Evolutionary conservation across 2,113 vertebrate species (phyloP), one percentile per base, ranked within the genome.

Genomic region (Motacilla alba): DNA sequence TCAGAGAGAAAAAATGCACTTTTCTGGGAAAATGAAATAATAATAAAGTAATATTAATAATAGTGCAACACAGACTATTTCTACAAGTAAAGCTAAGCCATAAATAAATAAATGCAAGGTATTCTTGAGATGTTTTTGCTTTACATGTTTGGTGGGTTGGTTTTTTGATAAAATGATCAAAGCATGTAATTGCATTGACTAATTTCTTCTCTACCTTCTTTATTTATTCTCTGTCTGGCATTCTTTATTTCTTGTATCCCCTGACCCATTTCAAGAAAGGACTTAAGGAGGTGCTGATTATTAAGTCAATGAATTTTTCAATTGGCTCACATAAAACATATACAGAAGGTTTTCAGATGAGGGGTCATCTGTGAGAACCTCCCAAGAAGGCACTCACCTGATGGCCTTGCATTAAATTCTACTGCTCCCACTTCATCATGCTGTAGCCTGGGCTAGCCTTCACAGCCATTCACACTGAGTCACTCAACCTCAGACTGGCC

Each of bases 11-110:
- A 33, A 79, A 64, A 74, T 44, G 33, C 90, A 49, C 33, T 55
- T 62, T 85, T 92, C 68, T 82, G 46, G 26, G 60, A 96, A 95
- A 91, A 63, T 35, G 46, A 89, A 95, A 93, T 70, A 93, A 90
- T 74, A 73, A 50, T 33, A 62, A 70, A 62, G 7, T 44, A 43
- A 8, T 28, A 69, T 11, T 60, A 83, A 68, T 52, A 89, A 60
- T 49, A 82, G 69, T 60, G n/a, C 28, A 41, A 22, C 23, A 66
- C 49, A 90, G 55, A 89, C 31, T 59, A 2, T 44, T 53, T 87
- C 74, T 91, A 10, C 41, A 88, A 91, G 79, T 62, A 93, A 91
- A 92, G 67, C 28, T 39, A 62, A 80, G 53, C 11, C 52, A 60
- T 72, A 59, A 86, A 79, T 50, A 90, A 89, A 30, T 79, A 95